These are phyloP conservation scores for Drosophila sp. DNA, from an alignment of 1,140 invertebrate genomes.

Conservation along the genomic window DNA sequence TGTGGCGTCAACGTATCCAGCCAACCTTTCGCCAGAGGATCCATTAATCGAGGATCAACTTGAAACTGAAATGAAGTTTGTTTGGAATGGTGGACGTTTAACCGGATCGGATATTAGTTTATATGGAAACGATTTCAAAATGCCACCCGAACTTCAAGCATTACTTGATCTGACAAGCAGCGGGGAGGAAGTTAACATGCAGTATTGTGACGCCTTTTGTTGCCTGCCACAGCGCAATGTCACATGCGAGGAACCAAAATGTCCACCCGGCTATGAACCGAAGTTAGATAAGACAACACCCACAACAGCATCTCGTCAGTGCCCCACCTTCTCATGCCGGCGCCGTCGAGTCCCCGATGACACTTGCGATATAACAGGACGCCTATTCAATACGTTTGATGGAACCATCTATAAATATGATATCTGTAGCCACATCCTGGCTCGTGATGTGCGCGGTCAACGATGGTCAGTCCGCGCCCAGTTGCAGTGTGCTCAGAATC, in stretches of 20 bases:
- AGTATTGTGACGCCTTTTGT: constrained; percentile 74
- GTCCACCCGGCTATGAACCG: constrained; percentile 85
- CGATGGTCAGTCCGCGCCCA: constrained; percentile 86
- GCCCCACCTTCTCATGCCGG: constrained; percentile 85
- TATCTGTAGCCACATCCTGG: constrained; percentile 90
- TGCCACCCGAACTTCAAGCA: too few species aligned
- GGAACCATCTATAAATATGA: constrained; percentile 90
- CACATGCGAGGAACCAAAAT: constrained; percentile 84
- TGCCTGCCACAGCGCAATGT: constrained; percentile 72
- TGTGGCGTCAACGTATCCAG: too few species aligned
- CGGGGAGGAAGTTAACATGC: constrained; percentile 43
- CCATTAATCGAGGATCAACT: too few species aligned
- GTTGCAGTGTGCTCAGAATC: constrained; percentile 73
- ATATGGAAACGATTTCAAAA: too few species aligned
- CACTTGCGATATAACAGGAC: constrained; percentile 89
- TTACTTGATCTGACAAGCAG: constrained; percentile 34
- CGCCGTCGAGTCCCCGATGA: constrained; percentile 85
- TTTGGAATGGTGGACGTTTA: too few species aligned
- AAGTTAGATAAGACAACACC: constrained; percentile 79
- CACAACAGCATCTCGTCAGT: constrained; percentile 70
- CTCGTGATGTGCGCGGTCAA: constrained; percentile 85
- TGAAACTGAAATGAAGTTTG: too few species aligned
- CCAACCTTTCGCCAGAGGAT: too few species aligned
- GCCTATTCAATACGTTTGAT: constrained; percentile 91
- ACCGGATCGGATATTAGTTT: too few species aligned